Evolutionary conservation across 2,797 vertebrate species (phyloP), one percentile per base, ranked within the genome.

Genomic region (Pseudotriccus pelzelni): DNA sequence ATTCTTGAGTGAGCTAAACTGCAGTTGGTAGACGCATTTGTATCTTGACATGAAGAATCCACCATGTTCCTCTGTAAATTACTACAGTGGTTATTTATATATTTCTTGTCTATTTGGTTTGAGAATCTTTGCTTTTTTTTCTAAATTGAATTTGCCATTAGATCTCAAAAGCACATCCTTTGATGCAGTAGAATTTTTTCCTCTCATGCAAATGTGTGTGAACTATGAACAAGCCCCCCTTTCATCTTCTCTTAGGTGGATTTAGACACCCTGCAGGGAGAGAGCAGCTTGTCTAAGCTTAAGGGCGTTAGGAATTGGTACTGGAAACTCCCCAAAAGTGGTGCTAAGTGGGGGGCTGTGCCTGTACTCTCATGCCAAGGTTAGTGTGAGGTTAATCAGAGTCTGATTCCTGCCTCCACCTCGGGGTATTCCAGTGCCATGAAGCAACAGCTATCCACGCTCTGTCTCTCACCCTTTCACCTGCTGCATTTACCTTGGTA

Each of bases 1-100:
- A 94, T 95, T 84, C 81, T 81, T 70, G 88, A 34, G 72, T 37
- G 58, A 91, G 66, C 36, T 85, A 44, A 80, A 91, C 53, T 80
- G 77, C 74, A 74, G 1, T 63, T 96, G 67, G 72, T 96, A 66
- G 44, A 43, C 46, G 34, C 52, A 43, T 85, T 84, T 89, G 25
- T 58, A 44, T 78, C 73, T 89, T 81, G 87, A 82, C 44, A 32
- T 62, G 76, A 87, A 85, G 78, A 85, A 64, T 85, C 62, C 80
- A 67, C 67, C 70, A 20, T 2, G 12, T 76, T 93, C 24, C 25
- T 91, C 43, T 81, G 85, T 44, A 79, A 87, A 64, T 89, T 60
- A 32, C 53, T 87, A 6, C 36, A 39, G 39, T 78, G 58, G 56
- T 86, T 93, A 58, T 78, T 74, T 39, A 34, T 46, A 21, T 62